A percentile compares a stretch with the other conserved stretches of the same genome.
Evolutionary conservation across 2,888 invertebrate genomes (phyloP).

Genomic region (Tachina grossa): DNA sequence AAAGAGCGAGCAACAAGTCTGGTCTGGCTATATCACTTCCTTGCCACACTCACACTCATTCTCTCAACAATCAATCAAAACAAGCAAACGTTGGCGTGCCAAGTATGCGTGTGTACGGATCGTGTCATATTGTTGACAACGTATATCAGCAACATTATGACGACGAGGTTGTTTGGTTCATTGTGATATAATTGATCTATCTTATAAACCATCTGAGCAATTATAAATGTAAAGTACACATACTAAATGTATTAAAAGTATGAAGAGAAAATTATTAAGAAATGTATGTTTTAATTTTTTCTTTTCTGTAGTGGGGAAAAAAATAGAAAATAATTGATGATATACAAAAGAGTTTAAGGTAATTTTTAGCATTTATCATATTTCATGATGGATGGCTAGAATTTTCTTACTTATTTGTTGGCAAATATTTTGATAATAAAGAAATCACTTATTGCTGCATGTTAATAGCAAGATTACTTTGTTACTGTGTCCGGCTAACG

Average conservation of each 20-base stretch:
- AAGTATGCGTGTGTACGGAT: conserved; percentile 63
- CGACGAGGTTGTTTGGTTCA: conserved; percentile 20
- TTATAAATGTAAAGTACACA: conserved; percentile 48
- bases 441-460: conserved; percentile 34
- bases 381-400: conserved; percentile 46
- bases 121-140: conserved; percentile 69
- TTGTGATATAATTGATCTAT: conserved; percentile 43
- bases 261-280: not conserved
- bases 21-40: conserved; percentile 31
- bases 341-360: conserved; percentile 53
- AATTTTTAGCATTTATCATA: conserved; percentile 48
- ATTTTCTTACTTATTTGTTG: not conserved
- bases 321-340: conserved; percentile 42
- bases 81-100: conserved; percentile 65
- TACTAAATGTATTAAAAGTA: conserved; percentile 34
- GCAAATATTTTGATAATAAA: conserved; percentile 30
- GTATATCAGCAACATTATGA: conserved; percentile 67
- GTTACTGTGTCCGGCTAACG: not conserved
- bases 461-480: not conserved
- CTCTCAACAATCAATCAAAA: conserved; percentile 67
- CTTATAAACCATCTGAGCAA: conserved; percentile 47
- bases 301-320: not conserved
- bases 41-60: conserved; percentile 29
- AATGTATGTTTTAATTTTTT: too few relatives aligned
- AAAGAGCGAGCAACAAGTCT: not conserved